Percentiles rank a stretch among this genome's conserved stretches.
Conservation (phyloP, 2,888 invertebrate species). For the Drosophila sordidula region DNA sequence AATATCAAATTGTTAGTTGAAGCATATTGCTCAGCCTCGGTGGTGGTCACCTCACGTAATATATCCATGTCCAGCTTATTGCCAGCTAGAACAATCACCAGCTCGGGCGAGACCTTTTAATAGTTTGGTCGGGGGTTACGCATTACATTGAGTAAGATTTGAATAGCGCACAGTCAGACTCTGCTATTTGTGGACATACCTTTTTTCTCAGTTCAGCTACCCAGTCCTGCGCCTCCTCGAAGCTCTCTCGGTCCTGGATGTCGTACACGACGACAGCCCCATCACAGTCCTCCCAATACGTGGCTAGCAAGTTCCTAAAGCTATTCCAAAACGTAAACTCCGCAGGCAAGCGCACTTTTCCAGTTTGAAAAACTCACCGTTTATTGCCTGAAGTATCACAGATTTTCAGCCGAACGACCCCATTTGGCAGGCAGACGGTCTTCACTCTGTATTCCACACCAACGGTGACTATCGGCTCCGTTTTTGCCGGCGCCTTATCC, state of each 20-base stretch:
- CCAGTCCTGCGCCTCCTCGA: conserved; percentile 30
- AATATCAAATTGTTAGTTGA: conserved; percentile 22
- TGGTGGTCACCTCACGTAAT: conserved; percentile 13
- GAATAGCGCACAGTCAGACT: not conserved
- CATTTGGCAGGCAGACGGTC: not conserved
- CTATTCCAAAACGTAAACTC: conserved; percentile 11
- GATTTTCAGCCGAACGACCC: conserved; percentile 23
- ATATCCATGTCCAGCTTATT: conserved; percentile 35
- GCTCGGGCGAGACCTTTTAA: not conserved
- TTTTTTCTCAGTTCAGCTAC: conserved; percentile 21
- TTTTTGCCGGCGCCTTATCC: not conserved
- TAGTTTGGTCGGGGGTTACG: not conserved
- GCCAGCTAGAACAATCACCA: conserved; percentile 42
- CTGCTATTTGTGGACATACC: conserved; percentile 15
- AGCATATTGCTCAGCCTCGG: conserved; percentile 39
- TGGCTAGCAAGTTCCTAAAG: conserved; percentile 26
- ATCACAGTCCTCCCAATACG: conserved; percentile 2
- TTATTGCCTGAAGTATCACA: conserved; percentile 45
- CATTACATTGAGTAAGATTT: not conserved
- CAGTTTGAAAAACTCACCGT: conserved; percentile 17
- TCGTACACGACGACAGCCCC: conserved; percentile 55
- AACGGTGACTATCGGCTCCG: not conserved
- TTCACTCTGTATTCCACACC: conserved; percentile 30
- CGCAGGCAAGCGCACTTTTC: too few species aligned
- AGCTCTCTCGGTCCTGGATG: conserved; percentile 37